These are phyloP conservation scores for Oscheius sp. DNA, from an alignment of 2,888 invertebrate species.

Conservation along the genomic window DNA sequence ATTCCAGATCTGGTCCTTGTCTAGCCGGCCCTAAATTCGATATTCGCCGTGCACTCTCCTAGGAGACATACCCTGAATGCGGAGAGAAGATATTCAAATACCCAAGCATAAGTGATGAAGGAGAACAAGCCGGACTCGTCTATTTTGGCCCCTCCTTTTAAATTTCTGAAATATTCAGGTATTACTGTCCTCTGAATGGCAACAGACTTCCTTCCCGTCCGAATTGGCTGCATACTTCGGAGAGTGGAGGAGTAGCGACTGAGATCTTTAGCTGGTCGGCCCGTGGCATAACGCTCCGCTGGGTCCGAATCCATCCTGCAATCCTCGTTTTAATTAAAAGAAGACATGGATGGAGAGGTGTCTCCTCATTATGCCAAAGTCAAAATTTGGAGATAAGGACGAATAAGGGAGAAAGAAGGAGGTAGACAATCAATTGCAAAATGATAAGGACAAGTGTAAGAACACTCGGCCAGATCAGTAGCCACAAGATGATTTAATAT, in stretches of 20 bases:
- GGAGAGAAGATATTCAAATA: constrained; percentile 74
- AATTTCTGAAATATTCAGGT: constrained; percentile 2
- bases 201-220: constrained; percentile 31
- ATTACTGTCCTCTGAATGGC: neutral
- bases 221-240: constrained; percentile 40
- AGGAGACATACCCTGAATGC: constrained; percentile 55
- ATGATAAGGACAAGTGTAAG: constrained; percentile 25
- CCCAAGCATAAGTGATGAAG: constrained; percentile 75
- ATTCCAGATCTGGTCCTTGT: constrained; percentile 66
- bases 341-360: neutral
- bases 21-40: constrained; percentile 49
- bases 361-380: neutral
- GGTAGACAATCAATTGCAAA: constrained; percentile 19
- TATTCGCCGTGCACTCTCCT: neutral
- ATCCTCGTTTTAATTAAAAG: constrained; percentile 1
- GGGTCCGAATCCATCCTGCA: constrained; percentile 42
- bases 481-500: constrained; percentile 26
- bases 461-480: neutral
- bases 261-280: constrained; percentile 39
- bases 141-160: constrained; percentile 63
- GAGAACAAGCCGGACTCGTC: constrained; percentile 74
- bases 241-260: constrained; percentile 43
- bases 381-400: constrained; percentile 10
- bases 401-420: neutral
- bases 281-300: constrained; percentile 40